These are phyloP conservation scores for Leiothrix lutea DNA, from an alignment of 2,113 vertebrate species.

Conservation along the genomic window DNA sequence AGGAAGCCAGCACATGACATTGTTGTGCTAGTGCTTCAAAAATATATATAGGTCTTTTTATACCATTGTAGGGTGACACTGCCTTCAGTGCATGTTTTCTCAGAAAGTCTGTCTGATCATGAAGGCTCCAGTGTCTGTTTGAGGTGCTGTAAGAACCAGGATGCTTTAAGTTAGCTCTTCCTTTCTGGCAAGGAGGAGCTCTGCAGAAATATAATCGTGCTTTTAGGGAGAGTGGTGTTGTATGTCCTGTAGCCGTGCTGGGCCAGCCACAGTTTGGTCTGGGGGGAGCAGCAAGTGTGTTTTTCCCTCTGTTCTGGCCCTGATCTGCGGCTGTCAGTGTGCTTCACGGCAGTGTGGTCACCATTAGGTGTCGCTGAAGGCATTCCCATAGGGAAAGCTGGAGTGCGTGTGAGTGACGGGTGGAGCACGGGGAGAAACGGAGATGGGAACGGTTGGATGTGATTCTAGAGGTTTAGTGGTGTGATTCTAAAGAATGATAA, in stretches of 20 bases:
- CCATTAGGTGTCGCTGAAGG: background rate
- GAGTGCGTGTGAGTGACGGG: background rate
- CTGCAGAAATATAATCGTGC: background rate
- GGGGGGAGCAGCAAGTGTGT: background rate
- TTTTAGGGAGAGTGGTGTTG: background rate
- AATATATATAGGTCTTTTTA: background rate
- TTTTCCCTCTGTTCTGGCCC: background rate
- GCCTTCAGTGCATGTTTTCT: background rate
- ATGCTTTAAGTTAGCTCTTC: background rate
- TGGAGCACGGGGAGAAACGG: background rate
- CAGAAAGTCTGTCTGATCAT: background rate
- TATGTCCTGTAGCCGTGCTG: background rate
- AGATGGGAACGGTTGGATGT: background rate
- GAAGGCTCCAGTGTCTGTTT: background rate
- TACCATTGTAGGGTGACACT: background rate
- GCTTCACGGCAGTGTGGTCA: background rate
- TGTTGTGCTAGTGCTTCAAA: background rate
- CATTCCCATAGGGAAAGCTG: background rate
- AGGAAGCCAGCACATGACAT: background rate
- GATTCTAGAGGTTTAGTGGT: background rate
- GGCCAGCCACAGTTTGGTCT: background rate
- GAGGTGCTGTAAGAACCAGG: background rate
- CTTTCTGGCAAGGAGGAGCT: background rate
- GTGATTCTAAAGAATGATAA: background rate
- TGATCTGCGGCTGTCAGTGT: rapidly evolving